A percentile compares a stretch with the other conserved stretches of the same genome.
phyloP scores from a whole-genome alignment of 2,113 vertebrate species.

The Paraplagusia blochii region DNA sequence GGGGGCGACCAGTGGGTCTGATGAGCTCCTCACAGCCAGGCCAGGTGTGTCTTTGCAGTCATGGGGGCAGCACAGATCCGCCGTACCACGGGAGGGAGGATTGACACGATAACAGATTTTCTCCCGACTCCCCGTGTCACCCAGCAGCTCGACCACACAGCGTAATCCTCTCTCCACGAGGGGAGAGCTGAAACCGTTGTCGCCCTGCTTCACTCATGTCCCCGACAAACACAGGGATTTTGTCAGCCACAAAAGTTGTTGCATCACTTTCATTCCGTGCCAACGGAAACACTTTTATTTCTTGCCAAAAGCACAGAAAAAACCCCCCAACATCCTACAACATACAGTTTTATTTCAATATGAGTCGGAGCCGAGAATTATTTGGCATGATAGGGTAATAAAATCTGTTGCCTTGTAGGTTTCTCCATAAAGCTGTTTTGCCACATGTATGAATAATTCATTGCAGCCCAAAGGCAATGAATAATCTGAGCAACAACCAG shows the following conservation, averaged over 20 bases:
- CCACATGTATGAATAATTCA: constrained; percentile 91
- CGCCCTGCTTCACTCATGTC: constrained; percentile 38
- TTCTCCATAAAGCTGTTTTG: constrained; percentile 85
- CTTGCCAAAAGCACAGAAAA: constrained; percentile 70
- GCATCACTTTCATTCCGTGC: constrained; percentile 69
- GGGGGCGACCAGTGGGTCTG: constrained; percentile 27
- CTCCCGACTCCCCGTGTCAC: constrained; percentile 33
- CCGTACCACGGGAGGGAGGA: constrained; percentile 47
- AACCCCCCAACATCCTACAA: constrained; percentile 69
- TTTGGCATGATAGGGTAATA: constrained; percentile 83
- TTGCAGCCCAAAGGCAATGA: constrained; percentile 87
- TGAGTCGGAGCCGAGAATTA: constrained; percentile 80
- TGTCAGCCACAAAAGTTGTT: constrained; percentile 64
- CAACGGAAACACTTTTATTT: constrained; percentile 73
- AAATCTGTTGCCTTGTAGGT: constrained; percentile 82
- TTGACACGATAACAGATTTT: constrained; percentile 55
- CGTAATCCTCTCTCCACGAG: constrained; percentile 53
- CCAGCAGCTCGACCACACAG: constrained; percentile 57
- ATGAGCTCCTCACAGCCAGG: constrained; percentile 49
- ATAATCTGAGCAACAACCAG: constrained; percentile 89
- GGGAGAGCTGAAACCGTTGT: constrained; percentile 51
- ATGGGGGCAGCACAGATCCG: constrained; percentile 26
- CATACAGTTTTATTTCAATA: constrained; percentile 86
- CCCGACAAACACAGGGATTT: constrained; percentile 67
- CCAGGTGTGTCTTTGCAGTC: constrained; percentile 52